Conservation (phyloP, 2,113 vertebrate species). For the Rhynchomys soricoides region DNA sequence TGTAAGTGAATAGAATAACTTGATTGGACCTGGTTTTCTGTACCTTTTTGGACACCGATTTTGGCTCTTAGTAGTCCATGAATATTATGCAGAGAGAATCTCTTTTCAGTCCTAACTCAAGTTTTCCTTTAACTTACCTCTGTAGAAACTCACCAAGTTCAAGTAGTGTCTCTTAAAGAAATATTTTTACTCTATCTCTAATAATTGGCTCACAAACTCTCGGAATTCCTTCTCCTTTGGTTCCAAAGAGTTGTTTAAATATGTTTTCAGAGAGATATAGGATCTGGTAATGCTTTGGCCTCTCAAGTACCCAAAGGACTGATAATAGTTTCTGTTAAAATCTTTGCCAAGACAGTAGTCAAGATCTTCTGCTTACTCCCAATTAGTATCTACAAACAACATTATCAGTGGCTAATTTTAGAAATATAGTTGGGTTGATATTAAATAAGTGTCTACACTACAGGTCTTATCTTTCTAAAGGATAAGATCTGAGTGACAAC, state of each 20-base stretch:
- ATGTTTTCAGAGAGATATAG: not conserved
- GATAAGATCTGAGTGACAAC: too few species aligned
- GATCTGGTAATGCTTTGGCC: not conserved
- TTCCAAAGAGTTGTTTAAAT: slow-evolving; percentile 41
- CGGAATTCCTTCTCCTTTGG: not conserved
- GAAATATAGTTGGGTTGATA: not conserved
- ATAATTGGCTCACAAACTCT: not conserved
- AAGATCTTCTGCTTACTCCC: not conserved
- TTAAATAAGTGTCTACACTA: not conserved
- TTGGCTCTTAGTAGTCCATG: not conserved
- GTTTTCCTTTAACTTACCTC: not conserved
- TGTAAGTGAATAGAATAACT: not conserved
- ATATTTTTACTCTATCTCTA: not conserved
- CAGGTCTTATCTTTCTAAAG: not conserved
- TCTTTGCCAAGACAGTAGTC: not conserved
- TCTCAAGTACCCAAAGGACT: slow-evolving; percentile 13
- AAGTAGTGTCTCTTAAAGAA: not conserved
- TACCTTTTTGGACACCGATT: not conserved
- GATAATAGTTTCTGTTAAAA: slow-evolving; percentile 37
- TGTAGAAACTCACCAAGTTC: not conserved
- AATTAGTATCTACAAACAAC: not conserved
- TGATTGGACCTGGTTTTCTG: not conserved
- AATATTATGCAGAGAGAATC: not conserved
- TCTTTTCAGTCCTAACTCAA: not conserved
- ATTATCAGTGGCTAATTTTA: not conserved